Percentiles rank a stretch among this genome's conserved stretches.
These are phyloP conservation scores for Bombus haemorrhoidalis DNA, from an alignment of 1,140 invertebrate species.

Conservation along the genomic window DNA sequence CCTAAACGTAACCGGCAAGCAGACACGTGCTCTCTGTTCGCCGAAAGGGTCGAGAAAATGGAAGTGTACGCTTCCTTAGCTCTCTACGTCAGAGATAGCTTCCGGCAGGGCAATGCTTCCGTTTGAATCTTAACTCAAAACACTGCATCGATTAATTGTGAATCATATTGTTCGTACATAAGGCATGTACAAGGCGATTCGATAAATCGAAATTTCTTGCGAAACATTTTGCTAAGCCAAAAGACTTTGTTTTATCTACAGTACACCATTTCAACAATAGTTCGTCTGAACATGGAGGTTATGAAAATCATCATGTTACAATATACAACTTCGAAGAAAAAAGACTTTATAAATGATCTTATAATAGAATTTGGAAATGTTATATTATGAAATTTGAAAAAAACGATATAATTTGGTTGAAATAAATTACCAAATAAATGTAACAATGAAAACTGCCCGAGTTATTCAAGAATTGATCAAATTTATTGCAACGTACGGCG, in stretches of 20 bases:
- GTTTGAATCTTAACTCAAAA: constrained; percentile 45
- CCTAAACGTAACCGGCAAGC: constrained; percentile 72
- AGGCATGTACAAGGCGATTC: neutral
- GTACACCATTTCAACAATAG: neutral
- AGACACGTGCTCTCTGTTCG: constrained; percentile 78
- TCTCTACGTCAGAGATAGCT: constrained; percentile 68
- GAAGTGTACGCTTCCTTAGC: constrained; percentile 73
- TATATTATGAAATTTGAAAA: neutral
- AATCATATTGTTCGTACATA: neutral
- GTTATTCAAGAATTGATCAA: neutral
- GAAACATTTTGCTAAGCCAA: neutral
- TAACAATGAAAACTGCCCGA: neutral
- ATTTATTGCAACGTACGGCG: neutral
- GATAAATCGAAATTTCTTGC: neutral
- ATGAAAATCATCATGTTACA: constrained; percentile 30
- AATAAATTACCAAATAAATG: neutral
- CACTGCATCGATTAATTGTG: neutral
- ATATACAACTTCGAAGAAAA: constrained; percentile 25
- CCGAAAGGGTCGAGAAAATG: constrained; percentile 79
- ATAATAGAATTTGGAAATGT: constrained; percentile 6
- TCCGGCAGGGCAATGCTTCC: constrained; percentile 67
- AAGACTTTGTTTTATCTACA: neutral
- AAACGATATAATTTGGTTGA: neutral
- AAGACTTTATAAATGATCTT: constrained; percentile 16
- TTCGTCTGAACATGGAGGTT: constrained; percentile 41